Conservation (phyloP, 2,113 vertebrate species). For the Elgaria multicarinata region DNA sequence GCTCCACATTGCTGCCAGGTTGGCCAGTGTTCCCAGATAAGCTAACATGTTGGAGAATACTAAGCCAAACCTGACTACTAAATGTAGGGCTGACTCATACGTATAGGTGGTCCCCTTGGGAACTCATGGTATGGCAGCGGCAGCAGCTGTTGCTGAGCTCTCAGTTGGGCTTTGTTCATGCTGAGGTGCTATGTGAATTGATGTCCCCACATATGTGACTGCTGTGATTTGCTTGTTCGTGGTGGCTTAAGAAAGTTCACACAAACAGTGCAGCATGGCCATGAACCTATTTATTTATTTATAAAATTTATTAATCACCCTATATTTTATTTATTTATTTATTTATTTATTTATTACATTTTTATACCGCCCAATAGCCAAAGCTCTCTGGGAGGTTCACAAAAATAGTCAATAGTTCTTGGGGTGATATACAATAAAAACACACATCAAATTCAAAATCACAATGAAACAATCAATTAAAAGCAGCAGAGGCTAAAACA, state of each 20-base stretch:
- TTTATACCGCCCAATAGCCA: too few relatives aligned
- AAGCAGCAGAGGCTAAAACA: too few relatives aligned
- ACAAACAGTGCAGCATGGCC: background rate
- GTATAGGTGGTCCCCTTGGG: background rate
- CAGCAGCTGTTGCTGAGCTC: background rate
- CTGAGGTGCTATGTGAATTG: background rate
- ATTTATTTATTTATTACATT: too few relatives aligned
- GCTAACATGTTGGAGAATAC: background rate
- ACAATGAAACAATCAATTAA: too few relatives aligned
- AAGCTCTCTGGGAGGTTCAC: too few relatives aligned
- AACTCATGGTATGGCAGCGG: accelerated
- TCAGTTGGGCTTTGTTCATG: background rate
- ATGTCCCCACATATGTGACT: too few relatives aligned
- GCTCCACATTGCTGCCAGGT: background rate
- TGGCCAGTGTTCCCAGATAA: background rate
- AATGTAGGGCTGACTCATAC: background rate
- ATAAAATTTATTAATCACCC: too few relatives aligned
- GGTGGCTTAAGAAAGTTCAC: background rate
- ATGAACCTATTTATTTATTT: background rate
- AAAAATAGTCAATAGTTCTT: too few relatives aligned
- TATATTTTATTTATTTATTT: too few relatives aligned
- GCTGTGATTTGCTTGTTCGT: background rate
- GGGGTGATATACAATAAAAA: too few relatives aligned
- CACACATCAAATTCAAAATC: too few relatives aligned
- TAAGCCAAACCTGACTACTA: background rate